A percentile compares a stretch with the other conserved stretches of the same genome.
phyloP scores from a whole-genome alignment of 1,140 invertebrate species.

The Aphaenogaster rudis region DNA sequence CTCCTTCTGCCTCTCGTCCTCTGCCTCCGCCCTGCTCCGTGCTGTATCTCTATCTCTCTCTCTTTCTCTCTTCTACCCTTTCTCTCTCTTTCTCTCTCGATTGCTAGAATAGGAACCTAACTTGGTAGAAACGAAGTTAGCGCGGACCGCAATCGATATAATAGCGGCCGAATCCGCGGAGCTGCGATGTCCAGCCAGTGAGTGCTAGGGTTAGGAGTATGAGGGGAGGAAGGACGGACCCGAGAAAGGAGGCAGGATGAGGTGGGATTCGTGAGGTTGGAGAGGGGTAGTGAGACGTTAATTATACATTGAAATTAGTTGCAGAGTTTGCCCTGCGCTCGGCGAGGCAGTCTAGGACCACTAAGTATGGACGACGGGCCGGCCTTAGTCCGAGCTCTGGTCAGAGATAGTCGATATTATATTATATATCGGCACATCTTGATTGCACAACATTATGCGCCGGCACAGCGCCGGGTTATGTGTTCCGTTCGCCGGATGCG shows the following conservation, averaged over 20 bases:
- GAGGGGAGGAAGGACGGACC: slow-evolving; percentile 73
- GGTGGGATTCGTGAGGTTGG: slow-evolving; percentile 71
- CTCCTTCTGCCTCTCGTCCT: slow-evolving; percentile 62
- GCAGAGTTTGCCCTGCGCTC: slow-evolving; percentile 85
- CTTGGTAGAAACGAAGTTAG: slow-evolving; percentile 85
- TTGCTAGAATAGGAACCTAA: slow-evolving; percentile 82
- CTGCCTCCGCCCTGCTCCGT: slow-evolving; percentile 14
- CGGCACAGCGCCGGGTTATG: slow-evolving; percentile 69
- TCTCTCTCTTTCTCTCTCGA: slow-evolving; percentile 67
- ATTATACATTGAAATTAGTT: slow-evolving; percentile 88
- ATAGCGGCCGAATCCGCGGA: slow-evolving; percentile 84
- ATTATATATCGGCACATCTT: slow-evolving; percentile 84
- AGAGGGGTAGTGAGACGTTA: slow-evolving; percentile 86
- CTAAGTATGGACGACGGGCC: slow-evolving; percentile 85
- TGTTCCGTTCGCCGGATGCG: background rate
- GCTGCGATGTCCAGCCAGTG: slow-evolving; percentile 82
- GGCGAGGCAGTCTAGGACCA: slow-evolving; percentile 82
- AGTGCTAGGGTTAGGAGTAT: slow-evolving; percentile 72
- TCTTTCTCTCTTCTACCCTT: background rate
- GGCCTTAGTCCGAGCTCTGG: slow-evolving; percentile 81
- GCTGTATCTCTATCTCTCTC: slow-evolving; percentile 19
- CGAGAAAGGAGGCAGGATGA: slow-evolving; percentile 69
- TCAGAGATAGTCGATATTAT: slow-evolving; percentile 86
- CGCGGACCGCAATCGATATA: slow-evolving; percentile 86
- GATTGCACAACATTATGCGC: slow-evolving; percentile 86